Evolutionary conservation across 2,888 invertebrate species (phyloP).

Genomic region (Parthenolecanium corni): DNA sequence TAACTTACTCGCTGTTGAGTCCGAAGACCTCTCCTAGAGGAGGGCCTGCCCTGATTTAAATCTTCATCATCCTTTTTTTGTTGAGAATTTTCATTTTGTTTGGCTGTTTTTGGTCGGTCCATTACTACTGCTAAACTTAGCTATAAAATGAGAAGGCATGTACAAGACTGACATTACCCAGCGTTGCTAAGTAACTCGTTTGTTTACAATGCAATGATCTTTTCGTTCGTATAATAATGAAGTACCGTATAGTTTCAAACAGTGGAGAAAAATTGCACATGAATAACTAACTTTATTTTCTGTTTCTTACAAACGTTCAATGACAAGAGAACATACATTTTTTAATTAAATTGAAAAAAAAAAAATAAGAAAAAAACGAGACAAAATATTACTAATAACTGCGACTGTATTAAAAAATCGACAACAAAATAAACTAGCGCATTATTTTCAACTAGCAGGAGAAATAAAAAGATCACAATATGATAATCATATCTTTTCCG

Average conservation of each 20-base stretch:
- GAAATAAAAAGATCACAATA: too few relatives aligned
- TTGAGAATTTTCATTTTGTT: slow-evolving; percentile 3
- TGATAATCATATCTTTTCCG: slow-evolving; percentile 1
- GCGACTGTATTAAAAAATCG: slow-evolving; percentile 15
- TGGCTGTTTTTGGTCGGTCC: slow-evolving; percentile 13
- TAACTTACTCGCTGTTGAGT: slow-evolving; percentile 2
- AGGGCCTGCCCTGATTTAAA: neutral
- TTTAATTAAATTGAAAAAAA: neutral
- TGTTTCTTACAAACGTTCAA: slow-evolving; percentile 10
- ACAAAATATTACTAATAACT: slow-evolving; percentile 15
- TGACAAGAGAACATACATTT: slow-evolving; percentile 16
- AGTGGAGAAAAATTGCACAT: slow-evolving; percentile 17
- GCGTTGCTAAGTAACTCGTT: too few relatives aligned
- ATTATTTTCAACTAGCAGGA: too few relatives aligned
- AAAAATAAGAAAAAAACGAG: slow-evolving; percentile 1
- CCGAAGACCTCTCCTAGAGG: slow-evolving; percentile 19
- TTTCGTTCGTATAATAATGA: too few relatives aligned
- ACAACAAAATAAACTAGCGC: slow-evolving; percentile 23
- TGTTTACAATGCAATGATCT: too few relatives aligned
- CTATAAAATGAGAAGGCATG: too few relatives aligned
- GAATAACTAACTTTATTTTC: slow-evolving; percentile 15
- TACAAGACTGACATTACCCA: too few relatives aligned
- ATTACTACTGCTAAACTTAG: neutral
- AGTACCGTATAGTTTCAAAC: too few relatives aligned
- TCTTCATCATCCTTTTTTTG: neutral